Conservation (phyloP, 2,113 vertebrate species). For the Phaethornis superciliosus region DNA sequence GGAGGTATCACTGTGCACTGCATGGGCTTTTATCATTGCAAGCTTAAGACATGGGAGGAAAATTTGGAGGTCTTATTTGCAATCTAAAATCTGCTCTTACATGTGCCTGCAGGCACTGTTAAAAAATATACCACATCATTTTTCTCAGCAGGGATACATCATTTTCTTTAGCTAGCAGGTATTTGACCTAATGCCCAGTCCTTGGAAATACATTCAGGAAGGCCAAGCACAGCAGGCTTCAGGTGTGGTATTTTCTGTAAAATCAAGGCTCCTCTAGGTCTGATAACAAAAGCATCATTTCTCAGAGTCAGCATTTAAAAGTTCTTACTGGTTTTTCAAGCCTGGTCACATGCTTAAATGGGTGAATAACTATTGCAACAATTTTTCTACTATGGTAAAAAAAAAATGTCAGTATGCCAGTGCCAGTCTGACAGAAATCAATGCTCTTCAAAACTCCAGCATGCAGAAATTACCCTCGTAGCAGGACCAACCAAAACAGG, state of each 20-base stretch:
- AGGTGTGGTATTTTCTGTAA: background rate
- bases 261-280: background rate
- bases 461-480: background rate
- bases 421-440: background rate
- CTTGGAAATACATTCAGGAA: background rate
- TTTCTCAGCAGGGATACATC: background rate
- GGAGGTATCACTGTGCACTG: background rate
- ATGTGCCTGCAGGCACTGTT: background rate
- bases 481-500: background rate
- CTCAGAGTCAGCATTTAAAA: background rate
- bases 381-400: background rate
- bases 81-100: background rate
- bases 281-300: background rate
- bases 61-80: background rate
- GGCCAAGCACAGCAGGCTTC: background rate
- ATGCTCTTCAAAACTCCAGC: background rate
- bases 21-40: background rate
- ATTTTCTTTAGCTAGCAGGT: background rate
- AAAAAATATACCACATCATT: background rate
- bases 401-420: rapidly evolving
- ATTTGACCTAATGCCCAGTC: background rate
- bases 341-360: background rate
- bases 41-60: background rate
- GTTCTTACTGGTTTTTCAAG: background rate
- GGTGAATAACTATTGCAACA: background rate